phyloP scores from a whole-genome alignment of 2,888 invertebrate genomes.

The Theretra japonica region DNA sequence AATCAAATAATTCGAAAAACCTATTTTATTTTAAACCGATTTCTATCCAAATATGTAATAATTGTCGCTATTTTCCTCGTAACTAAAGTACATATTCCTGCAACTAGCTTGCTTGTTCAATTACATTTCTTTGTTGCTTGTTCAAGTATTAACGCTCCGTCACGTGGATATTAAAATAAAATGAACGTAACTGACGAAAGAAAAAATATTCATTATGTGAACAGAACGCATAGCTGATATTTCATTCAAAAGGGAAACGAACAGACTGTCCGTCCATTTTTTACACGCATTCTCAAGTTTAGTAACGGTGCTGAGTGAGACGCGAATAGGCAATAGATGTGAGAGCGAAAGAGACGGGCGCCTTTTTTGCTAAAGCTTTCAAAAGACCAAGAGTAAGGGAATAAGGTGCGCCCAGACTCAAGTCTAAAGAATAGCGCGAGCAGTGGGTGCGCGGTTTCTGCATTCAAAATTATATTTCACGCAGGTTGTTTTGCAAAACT shows the following conservation, averaged over 20 bases:
- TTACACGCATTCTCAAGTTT: conserved; percentile 70
- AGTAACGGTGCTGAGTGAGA: conserved; percentile 61
- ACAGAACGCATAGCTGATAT: conserved; percentile 48
- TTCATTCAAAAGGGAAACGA: conserved; percentile 63
- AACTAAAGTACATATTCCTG: neutral
- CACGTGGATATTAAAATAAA: neutral
- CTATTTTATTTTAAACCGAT: neutral
- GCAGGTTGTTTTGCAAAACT: neutral
- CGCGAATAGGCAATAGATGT: conserved; percentile 30
- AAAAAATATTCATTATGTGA: conserved; percentile 52
- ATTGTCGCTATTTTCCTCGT: neutral
- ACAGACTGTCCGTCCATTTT: conserved; percentile 56
- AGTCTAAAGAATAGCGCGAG: conserved; percentile 13
- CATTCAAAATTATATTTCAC: neutral
- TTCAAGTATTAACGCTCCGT: neutral
- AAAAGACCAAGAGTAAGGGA: conserved; percentile 42
- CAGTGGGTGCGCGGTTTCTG: neutral
- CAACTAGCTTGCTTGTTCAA: neutral
- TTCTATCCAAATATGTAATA: neutral
- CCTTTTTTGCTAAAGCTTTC: conserved; percentile 58
- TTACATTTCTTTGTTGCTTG: neutral
- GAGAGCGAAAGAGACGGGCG: conserved; percentile 48
- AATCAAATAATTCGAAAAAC: neutral
- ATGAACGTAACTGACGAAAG: conserved; percentile 8
- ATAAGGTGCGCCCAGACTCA: conserved; percentile 42